Evolutionary conservation across 2,797 vertebrate genomes (phyloP), one percentile per base, ranked within the genome.

Genomic region (Paratrypauchen microcephalus): DNA sequence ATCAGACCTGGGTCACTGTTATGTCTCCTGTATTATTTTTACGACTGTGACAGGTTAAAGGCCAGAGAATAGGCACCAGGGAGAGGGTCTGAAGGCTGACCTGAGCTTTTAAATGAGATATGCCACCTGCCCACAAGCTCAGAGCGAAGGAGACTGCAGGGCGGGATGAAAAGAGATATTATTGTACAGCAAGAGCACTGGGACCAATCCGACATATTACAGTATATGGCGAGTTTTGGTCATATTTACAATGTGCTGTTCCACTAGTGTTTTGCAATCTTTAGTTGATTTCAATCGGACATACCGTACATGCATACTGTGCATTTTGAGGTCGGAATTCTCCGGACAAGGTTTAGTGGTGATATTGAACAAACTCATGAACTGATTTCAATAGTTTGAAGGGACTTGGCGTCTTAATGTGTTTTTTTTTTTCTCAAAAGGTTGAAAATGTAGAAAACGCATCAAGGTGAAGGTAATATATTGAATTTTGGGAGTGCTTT

Each of bases 41-140:
- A n/a, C 71, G 9, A 26, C 77, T 70, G 82, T 73, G 79, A 77
- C 72, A 66, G 76, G 73, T 79, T 72, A 79, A 68, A 81, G 79
- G 84, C 84, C 80, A 77, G 65, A 70, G 60, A 52, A 68, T 64
- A 73, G 82, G 73, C 76, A 71, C 58, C 59, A 68, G 68, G 32
- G 73, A n/a, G 62, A 60, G 4, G 28, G 71, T 45, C 32, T 9
- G 21, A 48, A 28, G 23, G 30, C 8, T 2, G 32, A 36, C 62
- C 72, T 55, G 82, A 66, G 76, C 66, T 73, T 73, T 73, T 70
- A 83, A 84, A 87, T 86, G 82, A 87, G 84, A 73, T 76, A 68
- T 79, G 83, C 73, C 84, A 84, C 78, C 80, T 82, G 71, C 81
- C 72, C 78, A 69, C 66, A 2, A 81, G 84, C 66, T 26, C 24